phyloP scores from a whole-genome alignment of 2,888 invertebrate genomes.

The Oligia fasciuncula region DNA sequence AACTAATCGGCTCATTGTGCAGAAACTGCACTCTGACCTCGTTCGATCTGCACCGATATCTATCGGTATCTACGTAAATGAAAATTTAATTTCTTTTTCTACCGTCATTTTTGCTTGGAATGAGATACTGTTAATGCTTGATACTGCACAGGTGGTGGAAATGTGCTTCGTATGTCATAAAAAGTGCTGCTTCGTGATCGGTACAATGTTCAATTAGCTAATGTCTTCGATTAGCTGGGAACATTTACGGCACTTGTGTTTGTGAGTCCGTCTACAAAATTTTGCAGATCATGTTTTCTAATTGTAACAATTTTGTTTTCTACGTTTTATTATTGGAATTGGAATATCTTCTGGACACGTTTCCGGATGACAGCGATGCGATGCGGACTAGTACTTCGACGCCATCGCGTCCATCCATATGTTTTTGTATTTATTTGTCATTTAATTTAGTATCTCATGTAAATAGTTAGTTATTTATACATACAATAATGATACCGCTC shows the following conservation, averaged over 20 bases:
- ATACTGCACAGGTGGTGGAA: constrained; percentile 45
- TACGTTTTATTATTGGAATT: neutral
- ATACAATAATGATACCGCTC: too few relatives aligned
- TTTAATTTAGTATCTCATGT: too few relatives aligned
- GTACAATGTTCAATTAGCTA: constrained; percentile 46
- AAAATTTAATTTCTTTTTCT: constrained; percentile 71
- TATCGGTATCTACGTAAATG: constrained; percentile 67
- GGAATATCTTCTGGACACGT: too few relatives aligned
- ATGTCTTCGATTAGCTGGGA: constrained; percentile 48
- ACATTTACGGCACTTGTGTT: constrained; percentile 36
- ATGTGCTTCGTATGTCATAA: constrained; percentile 41
- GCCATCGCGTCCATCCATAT: too few relatives aligned
- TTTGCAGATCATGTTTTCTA: constrained; percentile 35
- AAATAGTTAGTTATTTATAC: too few relatives aligned
- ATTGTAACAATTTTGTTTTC: neutral
- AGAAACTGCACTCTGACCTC: constrained; percentile 76
- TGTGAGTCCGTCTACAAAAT: constrained; percentile 13
- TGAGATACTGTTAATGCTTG: constrained; percentile 45
- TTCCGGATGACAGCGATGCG: too few relatives aligned
- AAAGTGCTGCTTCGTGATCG: constrained; percentile 52
- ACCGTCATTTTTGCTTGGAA: constrained; percentile 56
- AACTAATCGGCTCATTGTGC: constrained; percentile 82
- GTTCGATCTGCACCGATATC: constrained; percentile 68
- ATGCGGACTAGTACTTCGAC: too few relatives aligned
- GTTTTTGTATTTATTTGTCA: too few relatives aligned